A percentile compares a stretch with the other conserved stretches of the same genome.
Evolutionary conservation across 2,888 invertebrate species (phyloP).

Genomic region (Aquatica leii): DNA sequence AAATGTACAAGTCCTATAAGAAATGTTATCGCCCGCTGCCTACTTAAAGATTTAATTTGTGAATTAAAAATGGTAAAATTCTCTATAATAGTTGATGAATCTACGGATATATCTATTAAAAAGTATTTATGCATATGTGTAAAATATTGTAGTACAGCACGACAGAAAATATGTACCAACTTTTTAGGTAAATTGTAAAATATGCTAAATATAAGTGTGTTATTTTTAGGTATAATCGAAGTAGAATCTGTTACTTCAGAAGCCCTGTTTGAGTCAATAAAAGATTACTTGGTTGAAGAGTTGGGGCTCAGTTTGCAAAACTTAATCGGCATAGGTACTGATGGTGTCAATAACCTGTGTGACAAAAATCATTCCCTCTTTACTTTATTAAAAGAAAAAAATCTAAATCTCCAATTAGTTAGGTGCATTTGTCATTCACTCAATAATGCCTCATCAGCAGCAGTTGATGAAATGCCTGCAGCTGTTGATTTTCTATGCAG

Average conservation of each 20-base stretch:
- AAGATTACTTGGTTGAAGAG: too few species aligned
- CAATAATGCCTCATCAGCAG: conserved; percentile 33
- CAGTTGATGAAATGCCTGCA: too few species aligned
- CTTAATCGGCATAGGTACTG: conserved; percentile 43
- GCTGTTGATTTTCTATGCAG: conserved; percentile 39
- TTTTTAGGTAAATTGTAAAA: too few species aligned
- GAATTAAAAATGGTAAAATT: not conserved
- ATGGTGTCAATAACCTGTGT: conserved; percentile 43
- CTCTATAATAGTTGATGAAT: not conserved
- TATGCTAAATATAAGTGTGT: not conserved
- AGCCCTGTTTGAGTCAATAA: too few species aligned
- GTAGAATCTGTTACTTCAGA: too few species aligned
- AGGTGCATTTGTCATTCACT: conserved; percentile 41
- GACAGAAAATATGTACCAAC: too few species aligned
- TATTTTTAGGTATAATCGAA: not conserved
- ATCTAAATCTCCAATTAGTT: conserved; percentile 38
- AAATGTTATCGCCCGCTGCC: not conserved
- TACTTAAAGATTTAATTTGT: not conserved
- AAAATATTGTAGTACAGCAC: too few species aligned
- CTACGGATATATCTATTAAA: not conserved
- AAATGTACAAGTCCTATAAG: not conserved
- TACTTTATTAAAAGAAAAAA: conserved; percentile 35
- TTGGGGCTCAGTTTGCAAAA: not conserved
- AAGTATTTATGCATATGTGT: too few species aligned
- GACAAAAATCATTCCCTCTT: conserved; percentile 43